These are phyloP conservation scores for Leucozona laternaria DNA, from an alignment of 2,888 invertebrate genomes.

Conservation along the genomic window DNA sequence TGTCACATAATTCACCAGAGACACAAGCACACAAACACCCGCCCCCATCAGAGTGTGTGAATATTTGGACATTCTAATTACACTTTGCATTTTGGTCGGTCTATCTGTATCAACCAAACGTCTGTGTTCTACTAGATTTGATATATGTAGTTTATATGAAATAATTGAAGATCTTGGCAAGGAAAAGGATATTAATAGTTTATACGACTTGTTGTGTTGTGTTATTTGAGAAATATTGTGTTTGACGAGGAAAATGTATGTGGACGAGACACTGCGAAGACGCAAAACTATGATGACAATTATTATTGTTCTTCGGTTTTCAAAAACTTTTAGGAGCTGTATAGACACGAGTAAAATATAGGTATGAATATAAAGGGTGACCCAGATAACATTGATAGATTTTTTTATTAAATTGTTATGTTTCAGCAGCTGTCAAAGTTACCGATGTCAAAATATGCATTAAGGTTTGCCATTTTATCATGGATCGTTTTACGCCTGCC, in stretches of 20 bases:
- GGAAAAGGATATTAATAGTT: conserved; percentile 55
- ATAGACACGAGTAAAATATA: too few species aligned
- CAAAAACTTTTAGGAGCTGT: background rate
- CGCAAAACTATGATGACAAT: background rate
- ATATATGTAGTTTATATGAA: background rate
- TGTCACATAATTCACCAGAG: conserved; percentile 63
- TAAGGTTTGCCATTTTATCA: too few species aligned
- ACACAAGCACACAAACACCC: conserved; percentile 5
- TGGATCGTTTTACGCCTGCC: too few species aligned
- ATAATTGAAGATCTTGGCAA: conserved; percentile 1
- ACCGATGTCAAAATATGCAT: too few species aligned
- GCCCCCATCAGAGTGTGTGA: conserved; percentile 49
- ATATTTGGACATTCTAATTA: conserved; percentile 77
- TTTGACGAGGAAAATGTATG: conserved; percentile 13
- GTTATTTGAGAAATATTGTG: conserved; percentile 56
- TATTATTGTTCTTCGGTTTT: background rate
- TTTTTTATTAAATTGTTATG: too few species aligned
- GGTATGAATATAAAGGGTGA: too few species aligned
- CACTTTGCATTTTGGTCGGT: conserved; percentile 54
- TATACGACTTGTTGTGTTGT: conserved; percentile 67
- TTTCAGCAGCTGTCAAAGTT: too few species aligned
- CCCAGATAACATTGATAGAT: too few species aligned
- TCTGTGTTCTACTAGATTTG: background rate
- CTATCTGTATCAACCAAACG: background rate
- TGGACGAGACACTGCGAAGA: background rate